Evolutionary conservation across 2,113 vertebrate species (phyloP), one percentile per base, ranked within the genome.

Genomic region (Alethe diademata): DNA sequence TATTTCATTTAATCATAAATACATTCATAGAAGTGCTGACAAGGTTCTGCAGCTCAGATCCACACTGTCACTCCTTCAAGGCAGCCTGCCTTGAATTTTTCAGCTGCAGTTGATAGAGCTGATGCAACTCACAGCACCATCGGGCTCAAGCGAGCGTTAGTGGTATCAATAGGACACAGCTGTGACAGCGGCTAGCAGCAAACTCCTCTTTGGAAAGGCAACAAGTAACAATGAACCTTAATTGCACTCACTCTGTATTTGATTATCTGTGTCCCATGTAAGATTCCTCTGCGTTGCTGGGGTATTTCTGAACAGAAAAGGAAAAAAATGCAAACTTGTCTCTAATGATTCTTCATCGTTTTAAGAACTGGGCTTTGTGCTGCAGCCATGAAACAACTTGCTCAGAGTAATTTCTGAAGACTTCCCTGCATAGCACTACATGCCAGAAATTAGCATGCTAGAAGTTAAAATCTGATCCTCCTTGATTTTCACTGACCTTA

Each of bases 1-100:
- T 78, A 82, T 79, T 86, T 58, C 11, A 40, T 66, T 92, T 69
- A 75, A 35, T 83, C 70, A 60, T 57, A 88, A 88, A 85, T 57
- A 22, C 18, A 31, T 60, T 80, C 17, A 19, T 3, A 80, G 47
- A 88, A 92, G 35, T 40, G 40, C 17, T 91, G 83, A 56, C 65
- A 78, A 15, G 19, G 28, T 51, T 73, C 64, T 86, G 24, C 43
- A 88, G 18, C 72, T 80, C 38, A 74, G 19, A 70, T 58, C 19
- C 47, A 23, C 18, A 4, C 12, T 76, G 11, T 26, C 12, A 78
- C 64, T 80, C 13, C 19, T 88, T 66, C 51, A 16, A 88, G 60
- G 28, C 38, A 60, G 33, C 29, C 22, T 70, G 86, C 19, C 26
- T 43, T 43, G 48, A 61, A 26, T 47, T 38, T 80, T 91, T 73